phyloP scores from a whole-genome alignment of 2,113 vertebrate species.

The Phoxinus phoxinus region DNA sequence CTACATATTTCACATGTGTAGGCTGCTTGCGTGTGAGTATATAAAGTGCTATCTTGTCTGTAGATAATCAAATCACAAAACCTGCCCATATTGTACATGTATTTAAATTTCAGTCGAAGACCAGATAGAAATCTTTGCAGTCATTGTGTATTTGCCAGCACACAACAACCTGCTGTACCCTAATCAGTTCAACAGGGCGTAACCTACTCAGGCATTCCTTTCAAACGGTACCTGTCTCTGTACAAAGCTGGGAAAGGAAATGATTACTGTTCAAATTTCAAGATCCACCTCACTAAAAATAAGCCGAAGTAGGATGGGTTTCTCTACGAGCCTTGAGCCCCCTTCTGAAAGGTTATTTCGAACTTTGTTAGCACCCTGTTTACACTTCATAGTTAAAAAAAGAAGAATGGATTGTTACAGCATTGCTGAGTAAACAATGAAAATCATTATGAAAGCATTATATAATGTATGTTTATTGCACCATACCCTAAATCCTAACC shows the following conservation, averaged over 20 bases:
- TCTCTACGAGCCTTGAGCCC: not conserved
- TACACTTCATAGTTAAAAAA: not conserved
- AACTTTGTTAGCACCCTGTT: not conserved
- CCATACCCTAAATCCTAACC: no score
- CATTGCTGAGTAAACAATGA: not conserved
- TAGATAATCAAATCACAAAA: slow-evolving; percentile 41
- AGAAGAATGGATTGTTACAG: not conserved
- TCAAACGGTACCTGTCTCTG: not conserved
- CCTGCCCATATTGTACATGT: slow-evolving; percentile 20
- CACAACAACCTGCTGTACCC: not conserved
- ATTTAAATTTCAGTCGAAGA: slow-evolving; percentile 33
- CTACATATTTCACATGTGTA: slow-evolving; percentile 18
- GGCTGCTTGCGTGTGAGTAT: slow-evolving; percentile 37
- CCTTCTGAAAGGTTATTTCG: not conserved
- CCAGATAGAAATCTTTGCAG: slow-evolving; percentile 1
- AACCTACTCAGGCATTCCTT: not conserved
- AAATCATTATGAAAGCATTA: not conserved
- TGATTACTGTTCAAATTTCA: slow-evolving; percentile 6
- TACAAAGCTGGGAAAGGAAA: not conserved
- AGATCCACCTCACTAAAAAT: not conserved
- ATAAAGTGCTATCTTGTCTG: slow-evolving; percentile 34
- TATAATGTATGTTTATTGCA: not conserved
- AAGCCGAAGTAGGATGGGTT: not conserved
- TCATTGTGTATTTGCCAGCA: not conserved
- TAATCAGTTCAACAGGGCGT: not conserved